These are phyloP conservation scores for Polietes domitor DNA, from an alignment of 2,888 invertebrate genomes.

Conservation along the genomic window DNA sequence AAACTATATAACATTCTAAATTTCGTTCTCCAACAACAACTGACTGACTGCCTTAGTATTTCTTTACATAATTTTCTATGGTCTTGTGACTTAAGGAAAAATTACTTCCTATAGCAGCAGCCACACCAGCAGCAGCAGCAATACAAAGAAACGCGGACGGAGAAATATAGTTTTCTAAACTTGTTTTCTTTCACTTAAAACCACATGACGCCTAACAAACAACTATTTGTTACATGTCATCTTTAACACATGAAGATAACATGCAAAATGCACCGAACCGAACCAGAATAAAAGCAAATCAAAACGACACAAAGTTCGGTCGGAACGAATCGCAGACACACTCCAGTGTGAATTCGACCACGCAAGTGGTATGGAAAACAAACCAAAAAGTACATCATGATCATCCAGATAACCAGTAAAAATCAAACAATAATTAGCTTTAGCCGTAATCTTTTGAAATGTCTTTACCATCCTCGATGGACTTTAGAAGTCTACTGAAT, in stretches of 20 bases:
- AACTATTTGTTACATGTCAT: slow-evolving; percentile 67
- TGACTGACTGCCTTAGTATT: slow-evolving; percentile 15
- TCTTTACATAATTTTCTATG: slow-evolving; percentile 41
- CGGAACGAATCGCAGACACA: not conserved
- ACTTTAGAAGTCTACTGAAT: too few species aligned
- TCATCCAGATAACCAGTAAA: too few species aligned
- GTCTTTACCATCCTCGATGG: too few species aligned
- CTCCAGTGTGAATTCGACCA: too few species aligned
- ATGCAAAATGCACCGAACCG: slow-evolving; percentile 20
- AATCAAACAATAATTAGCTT: too few species aligned
- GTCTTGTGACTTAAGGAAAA: slow-evolving; percentile 42
- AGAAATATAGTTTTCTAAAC: slow-evolving; percentile 46
- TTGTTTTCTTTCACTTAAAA: slow-evolving; percentile 61
- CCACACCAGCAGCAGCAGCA: too few species aligned
- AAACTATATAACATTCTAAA: slow-evolving; percentile 36
- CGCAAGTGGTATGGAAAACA: too few species aligned
- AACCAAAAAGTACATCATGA: too few species aligned
- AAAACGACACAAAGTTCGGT: not conserved
- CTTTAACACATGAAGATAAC: slow-evolving; percentile 63
- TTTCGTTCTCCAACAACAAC: not conserved
- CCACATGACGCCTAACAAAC: slow-evolving; percentile 66
- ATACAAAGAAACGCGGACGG: not conserved
- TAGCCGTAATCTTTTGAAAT: too few species aligned
- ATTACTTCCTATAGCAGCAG: slow-evolving; percentile 48
- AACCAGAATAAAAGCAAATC: not conserved